Percentiles rank a stretch among this genome's conserved stretches.
Evolutionary conservation across 2,113 vertebrate species (phyloP).

Genomic region (Toxostoma redivivum): DNA sequence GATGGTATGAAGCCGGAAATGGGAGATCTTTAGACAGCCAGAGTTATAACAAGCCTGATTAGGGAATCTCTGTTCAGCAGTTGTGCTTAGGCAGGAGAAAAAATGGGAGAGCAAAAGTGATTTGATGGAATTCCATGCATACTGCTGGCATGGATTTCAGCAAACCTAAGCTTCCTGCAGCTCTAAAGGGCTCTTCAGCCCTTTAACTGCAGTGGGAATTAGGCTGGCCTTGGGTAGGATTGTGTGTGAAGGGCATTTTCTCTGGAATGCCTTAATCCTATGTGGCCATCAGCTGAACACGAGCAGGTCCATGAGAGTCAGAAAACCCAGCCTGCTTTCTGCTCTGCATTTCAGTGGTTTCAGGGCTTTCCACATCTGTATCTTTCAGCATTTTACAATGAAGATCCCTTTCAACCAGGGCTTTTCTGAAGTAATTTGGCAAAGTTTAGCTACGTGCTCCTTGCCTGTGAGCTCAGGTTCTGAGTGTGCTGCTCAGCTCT

Average conservation of each 20-base stretch:
- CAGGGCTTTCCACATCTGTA: not conserved
- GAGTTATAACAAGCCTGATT: not conserved
- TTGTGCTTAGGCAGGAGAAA: not conserved
- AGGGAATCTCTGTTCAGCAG: not conserved
- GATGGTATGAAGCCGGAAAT: not conserved
- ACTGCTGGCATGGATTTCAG: not conserved
- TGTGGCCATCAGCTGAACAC: not conserved
- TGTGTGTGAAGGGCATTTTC: not conserved
- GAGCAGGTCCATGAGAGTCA: not conserved
- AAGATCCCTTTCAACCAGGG: constrained; percentile 31
- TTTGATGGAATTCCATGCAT: not conserved
- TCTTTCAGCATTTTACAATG: constrained; percentile 43
- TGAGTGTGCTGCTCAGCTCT: not conserved
- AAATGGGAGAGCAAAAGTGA: not conserved
- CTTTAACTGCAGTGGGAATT: not conserved
- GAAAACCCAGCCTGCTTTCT: not conserved
- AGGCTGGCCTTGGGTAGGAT: not conserved
- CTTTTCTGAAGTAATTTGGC: constrained; percentile 40
- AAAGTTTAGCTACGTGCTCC: not conserved
- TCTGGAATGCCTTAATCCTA: not conserved
- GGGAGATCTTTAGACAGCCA: not conserved
- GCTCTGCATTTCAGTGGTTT: not conserved
- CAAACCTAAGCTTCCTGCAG: not conserved
- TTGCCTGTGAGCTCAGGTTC: not conserved
- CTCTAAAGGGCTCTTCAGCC: not conserved